Evolutionary conservation across 2,113 vertebrate genomes (phyloP).

Genomic region (Prinia subflava): DNA sequence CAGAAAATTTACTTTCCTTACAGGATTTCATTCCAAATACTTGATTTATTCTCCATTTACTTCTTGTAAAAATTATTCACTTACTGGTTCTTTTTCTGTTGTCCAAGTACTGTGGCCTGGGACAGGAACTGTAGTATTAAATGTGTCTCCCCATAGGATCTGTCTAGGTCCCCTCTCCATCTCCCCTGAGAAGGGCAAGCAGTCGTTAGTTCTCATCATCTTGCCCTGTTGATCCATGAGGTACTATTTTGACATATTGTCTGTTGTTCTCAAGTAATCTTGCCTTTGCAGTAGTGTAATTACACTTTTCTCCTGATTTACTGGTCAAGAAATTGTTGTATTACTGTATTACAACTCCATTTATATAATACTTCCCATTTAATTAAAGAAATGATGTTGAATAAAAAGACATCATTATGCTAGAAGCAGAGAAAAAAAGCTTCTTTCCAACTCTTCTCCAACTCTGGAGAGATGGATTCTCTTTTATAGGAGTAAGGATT

Average conservation of each 20-base stretch:
- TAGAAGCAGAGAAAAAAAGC: background rate
- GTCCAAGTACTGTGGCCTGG: background rate
- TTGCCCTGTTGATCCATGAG: background rate
- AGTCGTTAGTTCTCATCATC: background rate
- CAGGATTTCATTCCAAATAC: constrained; percentile 47
- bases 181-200: background rate
- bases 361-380: background rate
- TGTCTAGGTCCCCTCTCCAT: background rate
- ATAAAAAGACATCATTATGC: background rate
- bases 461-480: background rate
- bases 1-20: constrained; percentile 51
- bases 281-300: background rate
- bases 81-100: background rate
- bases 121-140: background rate
- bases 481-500: background rate
- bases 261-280: background rate
- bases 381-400: background rate
- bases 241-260: background rate
- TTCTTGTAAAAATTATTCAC: constrained; percentile 38
- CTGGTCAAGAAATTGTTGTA: background rate
- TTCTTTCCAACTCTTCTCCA: background rate
- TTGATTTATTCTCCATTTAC: background rate
- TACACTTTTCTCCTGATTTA: background rate
- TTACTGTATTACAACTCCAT: background rate
- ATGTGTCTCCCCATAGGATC: background rate